Evolutionary conservation across 2,113 vertebrate species (phyloP), one percentile per base, ranked within the genome.

Genomic region (Scatophagus argus): DNA sequence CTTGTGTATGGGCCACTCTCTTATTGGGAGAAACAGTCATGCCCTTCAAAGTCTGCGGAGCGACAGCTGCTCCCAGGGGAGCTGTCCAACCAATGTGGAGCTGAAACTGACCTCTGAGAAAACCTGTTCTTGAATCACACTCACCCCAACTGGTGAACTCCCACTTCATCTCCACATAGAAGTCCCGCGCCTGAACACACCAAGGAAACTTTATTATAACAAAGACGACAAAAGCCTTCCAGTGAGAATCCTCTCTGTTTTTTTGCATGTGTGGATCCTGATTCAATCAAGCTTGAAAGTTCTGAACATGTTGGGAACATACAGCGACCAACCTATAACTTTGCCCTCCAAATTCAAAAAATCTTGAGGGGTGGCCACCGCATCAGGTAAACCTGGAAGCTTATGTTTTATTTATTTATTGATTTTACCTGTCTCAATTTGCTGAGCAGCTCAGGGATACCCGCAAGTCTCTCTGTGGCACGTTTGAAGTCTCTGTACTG

Each of bases 111-210:
- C 76, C 80, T 66, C 8, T 43, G 69, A 74, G 21, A 46, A 68
- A 58, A 81, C 21, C 68, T 43, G 59, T 21, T 9, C 23, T 29
- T 31, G 16, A 70, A 65, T 61, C 17, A 47, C 0, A 82, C 96
- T 97, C 92, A 98, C 97, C 97, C 97, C 97, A 99, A 88, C 97
- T 98, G 34, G 97, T 98, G 89, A 99, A 99, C 86, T 98, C 97
- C 97, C 97, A 98, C 80, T 99, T 99, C 97, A 99, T 98, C 89
- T 98, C 97, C 92, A 99, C 97, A 8, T 98, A 99, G 93, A 99
- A 99, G 88, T 98, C 97, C 0, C 93, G 94, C 0, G 97, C 97
- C 97, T 99, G 86, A 91, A 81, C 21, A 74, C 17, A 84, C 4
- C 29, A 14, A 60, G 7, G 17, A 64, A 39, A 67, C 4, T 17